These are phyloP conservation scores for Cyprinodon diabolis DNA, from an alignment of 2,797 vertebrate species.

Conservation along the genomic window DNA sequence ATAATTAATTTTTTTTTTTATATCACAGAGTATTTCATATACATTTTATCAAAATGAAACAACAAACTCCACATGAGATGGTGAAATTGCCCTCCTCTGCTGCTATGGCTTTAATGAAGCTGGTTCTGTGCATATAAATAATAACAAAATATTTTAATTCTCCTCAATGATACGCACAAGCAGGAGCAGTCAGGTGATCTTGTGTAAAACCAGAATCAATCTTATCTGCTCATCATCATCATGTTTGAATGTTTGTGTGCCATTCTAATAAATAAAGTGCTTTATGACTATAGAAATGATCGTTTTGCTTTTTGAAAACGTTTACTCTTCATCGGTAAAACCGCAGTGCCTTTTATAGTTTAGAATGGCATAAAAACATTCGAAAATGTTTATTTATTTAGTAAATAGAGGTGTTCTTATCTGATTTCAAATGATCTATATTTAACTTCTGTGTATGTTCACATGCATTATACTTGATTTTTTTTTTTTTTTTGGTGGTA, in stretches of 20 bases:
- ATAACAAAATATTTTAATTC: conserved; percentile 14
- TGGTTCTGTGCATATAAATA: conserved; percentile 66
- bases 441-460: conserved; percentile 62
- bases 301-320: conserved; percentile 23
- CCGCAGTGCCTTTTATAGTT: conserved; percentile 56
- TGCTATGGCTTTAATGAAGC: conserved; percentile 59
- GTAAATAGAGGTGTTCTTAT: conserved; percentile 53
- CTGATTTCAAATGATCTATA: conserved; percentile 59
- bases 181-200: conserved; percentile 13
- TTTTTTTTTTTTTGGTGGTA: conserved; percentile 21
- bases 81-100: conserved; percentile 32
- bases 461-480: conserved; percentile 33
- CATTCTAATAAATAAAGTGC: conserved; percentile 3
- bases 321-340: conserved; percentile 38
- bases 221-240: conserved; percentile 14
- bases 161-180: conserved; percentile 39
- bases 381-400: conserved; percentile 72
- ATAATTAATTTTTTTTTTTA: conserved; percentile 12
- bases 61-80: conserved; percentile 17
- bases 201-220: conserved; percentile 27
- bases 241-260: background rate
- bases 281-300: conserved; percentile 17
- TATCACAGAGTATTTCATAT: conserved; percentile 31
- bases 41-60: conserved; percentile 22
- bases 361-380: conserved; percentile 38